A percentile compares a stretch with the other conserved stretches of the same genome.
These are phyloP conservation scores for Anarrhichthys ocellatus DNA, from an alignment of 2,113 vertebrate species.

Conservation along the genomic window DNA sequence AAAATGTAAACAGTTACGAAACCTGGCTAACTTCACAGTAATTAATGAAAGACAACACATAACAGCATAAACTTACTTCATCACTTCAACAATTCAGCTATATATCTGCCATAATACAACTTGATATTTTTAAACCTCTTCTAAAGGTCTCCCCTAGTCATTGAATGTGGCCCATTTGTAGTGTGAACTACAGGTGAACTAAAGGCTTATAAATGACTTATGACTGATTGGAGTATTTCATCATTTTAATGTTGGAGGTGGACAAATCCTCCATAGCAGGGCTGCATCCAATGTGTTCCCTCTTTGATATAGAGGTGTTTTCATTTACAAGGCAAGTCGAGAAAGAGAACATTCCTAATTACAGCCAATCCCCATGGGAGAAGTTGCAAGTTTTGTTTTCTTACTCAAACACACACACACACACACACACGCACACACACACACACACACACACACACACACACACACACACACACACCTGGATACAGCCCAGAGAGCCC, in stretches of 20 bases:
- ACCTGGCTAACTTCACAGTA: too few relatives aligned
- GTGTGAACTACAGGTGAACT: too few relatives aligned
- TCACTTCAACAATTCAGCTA: not conserved
- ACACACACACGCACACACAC: not conserved
- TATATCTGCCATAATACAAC: not conserved
- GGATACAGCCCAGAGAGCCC: conserved; percentile 46
- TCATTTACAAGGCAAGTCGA: conserved; percentile 63
- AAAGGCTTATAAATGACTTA: not conserved
- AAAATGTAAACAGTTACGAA: too few relatives aligned
- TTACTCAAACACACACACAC: conserved; percentile 30
- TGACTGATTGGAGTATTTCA: not conserved
- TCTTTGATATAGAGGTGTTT: conserved; percentile 67
- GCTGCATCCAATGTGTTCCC: conserved; percentile 22
- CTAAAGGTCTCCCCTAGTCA: too few relatives aligned
- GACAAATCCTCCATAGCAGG: not conserved
- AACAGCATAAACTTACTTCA: not conserved
- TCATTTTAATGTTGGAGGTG: conserved; percentile 33
- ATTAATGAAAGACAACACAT: too few relatives aligned
- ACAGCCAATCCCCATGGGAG: conserved; percentile 53
- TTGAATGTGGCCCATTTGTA: not conserved
- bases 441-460: conserved; percentile 14
- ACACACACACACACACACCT: conserved; percentile 48
- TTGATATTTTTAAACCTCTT: not conserved
- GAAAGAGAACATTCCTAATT: conserved; percentile 68
- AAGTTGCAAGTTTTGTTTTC: conserved; percentile 60